Conservation (phyloP, 1,140 invertebrate species). For the Aethina tumida region DNA sequence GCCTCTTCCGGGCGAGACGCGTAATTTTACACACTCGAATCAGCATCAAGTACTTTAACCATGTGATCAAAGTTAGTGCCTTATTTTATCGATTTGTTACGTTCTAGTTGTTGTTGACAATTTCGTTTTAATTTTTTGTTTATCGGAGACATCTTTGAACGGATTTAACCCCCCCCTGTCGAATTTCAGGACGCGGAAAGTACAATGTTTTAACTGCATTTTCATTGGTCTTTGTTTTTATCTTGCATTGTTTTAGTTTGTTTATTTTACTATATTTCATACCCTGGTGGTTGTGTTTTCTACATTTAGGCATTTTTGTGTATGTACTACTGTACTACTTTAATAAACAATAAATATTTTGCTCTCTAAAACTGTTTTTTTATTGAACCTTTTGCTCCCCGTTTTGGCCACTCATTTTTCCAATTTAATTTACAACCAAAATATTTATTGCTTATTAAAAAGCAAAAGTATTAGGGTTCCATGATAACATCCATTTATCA, state of each 20-base stretch:
- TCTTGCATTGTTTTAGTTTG: conserved; percentile 2
- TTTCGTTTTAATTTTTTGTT: too few relatives aligned
- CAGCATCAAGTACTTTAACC: too few relatives aligned
- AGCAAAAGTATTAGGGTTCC: conserved; percentile 7
- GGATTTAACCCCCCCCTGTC: too few relatives aligned
- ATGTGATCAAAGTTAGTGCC: too few relatives aligned
- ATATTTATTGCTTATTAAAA: conserved; percentile 31
- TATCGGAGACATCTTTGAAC: too few relatives aligned
- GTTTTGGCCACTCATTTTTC: not conserved
- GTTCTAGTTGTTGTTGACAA: too few relatives aligned
- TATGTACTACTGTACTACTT: conserved; percentile 17
- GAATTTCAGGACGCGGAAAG: too few relatives aligned
- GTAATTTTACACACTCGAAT: too few relatives aligned
- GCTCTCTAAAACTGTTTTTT: conserved; percentile 18
- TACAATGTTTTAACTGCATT: too few relatives aligned
- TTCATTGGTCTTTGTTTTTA: conserved; percentile 1
- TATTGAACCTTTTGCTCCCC: conserved; percentile 11
- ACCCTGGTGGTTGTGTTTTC: too few relatives aligned
- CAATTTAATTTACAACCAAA: conserved; percentile 15
- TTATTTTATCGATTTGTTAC: too few relatives aligned
- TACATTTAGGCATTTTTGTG: conserved; percentile 10
- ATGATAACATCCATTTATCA: not conserved
- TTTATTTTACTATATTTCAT: not conserved
- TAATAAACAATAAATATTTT: conserved; percentile 34
- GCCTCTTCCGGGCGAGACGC: too few relatives aligned